Percentiles rank a stretch among this genome's conserved stretches.
phyloP scores from a whole-genome alignment of 2,888 invertebrate genomes.

The Meloe dianella region DNA sequence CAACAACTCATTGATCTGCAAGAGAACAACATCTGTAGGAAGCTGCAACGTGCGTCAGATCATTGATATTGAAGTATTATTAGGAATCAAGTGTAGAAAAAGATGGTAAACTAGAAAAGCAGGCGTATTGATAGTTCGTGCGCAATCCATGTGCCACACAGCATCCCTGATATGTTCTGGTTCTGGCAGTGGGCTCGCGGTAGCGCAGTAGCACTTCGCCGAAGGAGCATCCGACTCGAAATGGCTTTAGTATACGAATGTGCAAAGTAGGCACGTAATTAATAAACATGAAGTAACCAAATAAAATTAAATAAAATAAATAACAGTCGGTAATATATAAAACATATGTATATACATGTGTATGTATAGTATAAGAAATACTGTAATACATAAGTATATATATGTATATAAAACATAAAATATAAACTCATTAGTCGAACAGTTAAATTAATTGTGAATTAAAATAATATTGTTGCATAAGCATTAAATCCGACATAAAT shows the following conservation, averaged over 20 bases:
- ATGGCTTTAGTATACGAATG: constrained; percentile 58
- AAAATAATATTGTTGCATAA: constrained; percentile 40
- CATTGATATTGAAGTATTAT: constrained; percentile 37
- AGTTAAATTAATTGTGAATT: constrained; percentile 48
- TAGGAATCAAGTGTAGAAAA: constrained; percentile 27
- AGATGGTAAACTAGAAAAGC: constrained; percentile 34
- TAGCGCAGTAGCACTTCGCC: constrained; percentile 56
- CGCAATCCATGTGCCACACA: constrained; percentile 51
- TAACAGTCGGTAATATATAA: constrained; percentile 50
- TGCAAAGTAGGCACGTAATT: constrained; percentile 57
- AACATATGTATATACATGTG: constrained; percentile 57
- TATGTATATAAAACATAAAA: constrained; percentile 46
- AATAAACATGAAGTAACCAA: constrained; percentile 59
- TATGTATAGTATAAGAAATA: constrained; percentile 49
- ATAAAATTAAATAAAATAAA: constrained; percentile 18
- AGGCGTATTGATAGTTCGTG: constrained; percentile 38
- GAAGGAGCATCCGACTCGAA: constrained; percentile 53
- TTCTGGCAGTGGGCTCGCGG: constrained; percentile 54
- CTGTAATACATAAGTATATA: constrained; percentile 54
- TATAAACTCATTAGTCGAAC: constrained; percentile 45
- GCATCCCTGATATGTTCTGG: constrained; percentile 47
- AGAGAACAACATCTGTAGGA: constrained; percentile 41
- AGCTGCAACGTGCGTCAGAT: constrained; percentile 50
- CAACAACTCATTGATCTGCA: constrained; percentile 57
- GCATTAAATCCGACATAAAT: constrained; percentile 29